Evolutionary conservation across 2,113 vertebrate genomes (phyloP).

Genomic region (Cyphomyrus discorhynchus): DNA sequence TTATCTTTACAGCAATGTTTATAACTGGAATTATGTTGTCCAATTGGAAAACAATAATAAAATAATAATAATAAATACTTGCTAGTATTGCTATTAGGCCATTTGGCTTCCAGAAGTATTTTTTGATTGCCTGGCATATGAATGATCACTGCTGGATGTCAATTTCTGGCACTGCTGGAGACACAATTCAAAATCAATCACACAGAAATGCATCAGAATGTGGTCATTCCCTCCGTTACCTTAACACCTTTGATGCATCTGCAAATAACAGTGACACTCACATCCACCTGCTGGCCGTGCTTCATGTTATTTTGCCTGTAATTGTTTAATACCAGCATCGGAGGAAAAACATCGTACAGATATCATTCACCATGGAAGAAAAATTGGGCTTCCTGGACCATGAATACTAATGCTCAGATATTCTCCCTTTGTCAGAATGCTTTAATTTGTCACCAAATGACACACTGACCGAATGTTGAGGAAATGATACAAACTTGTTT

Average conservation of each 20-base stretch:
- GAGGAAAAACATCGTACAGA: neutral
- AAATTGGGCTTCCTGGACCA: neutral
- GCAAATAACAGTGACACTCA: neutral
- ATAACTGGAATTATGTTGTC: neutral
- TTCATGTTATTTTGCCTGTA: neutral
- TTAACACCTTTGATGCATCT: neutral
- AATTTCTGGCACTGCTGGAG: neutral
- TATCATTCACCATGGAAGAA: neutral
- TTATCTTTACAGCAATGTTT: neutral
- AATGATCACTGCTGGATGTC: neutral
- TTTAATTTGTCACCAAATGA: neutral
- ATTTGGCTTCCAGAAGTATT: neutral
- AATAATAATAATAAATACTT: neutral
- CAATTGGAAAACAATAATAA: neutral
- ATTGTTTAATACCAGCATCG: neutral
- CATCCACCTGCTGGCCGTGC: neutral
- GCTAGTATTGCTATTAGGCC: neutral
- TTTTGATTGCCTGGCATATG: neutral
- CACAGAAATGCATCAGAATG: neutral
- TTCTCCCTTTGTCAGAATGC: neutral
- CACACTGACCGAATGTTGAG: neutral
- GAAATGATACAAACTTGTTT: neutral
- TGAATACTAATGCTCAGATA: neutral
- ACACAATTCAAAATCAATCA: neutral
- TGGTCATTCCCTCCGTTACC: neutral